Percentiles rank a stretch among this genome's conserved stretches.
Conservation (phyloP, 2,797 vertebrate genomes). For the Podargus strigoides region DNA sequence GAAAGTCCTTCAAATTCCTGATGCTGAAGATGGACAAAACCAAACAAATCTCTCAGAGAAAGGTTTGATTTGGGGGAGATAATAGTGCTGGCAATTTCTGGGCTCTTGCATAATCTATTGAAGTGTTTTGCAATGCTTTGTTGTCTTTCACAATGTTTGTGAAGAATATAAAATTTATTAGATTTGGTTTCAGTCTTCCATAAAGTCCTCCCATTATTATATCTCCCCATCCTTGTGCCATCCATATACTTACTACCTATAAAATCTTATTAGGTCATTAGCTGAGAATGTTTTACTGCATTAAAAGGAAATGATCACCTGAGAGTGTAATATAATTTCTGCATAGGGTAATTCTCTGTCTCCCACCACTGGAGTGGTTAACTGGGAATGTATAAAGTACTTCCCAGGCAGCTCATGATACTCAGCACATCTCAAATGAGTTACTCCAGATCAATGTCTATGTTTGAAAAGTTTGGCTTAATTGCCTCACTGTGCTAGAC, state of each 20-base stretch:
- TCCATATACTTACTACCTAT: not conserved
- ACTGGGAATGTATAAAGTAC: not conserved
- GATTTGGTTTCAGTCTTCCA: constrained; percentile 2
- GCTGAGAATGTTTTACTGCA: constrained; percentile 6
- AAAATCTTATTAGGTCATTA: constrained; percentile 39
- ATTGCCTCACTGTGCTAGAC: not conserved
- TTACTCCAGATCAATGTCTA: not conserved
- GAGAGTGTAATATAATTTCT: constrained; percentile 1
- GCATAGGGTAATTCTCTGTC: not conserved
- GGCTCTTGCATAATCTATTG: not conserved
- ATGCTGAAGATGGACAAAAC: not conserved
- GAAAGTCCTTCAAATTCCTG: not conserved
- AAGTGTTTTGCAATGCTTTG: not conserved
- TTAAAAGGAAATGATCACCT: constrained; percentile 19
- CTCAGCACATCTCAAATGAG: not conserved
- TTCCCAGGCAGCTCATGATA: not conserved
- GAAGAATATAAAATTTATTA: not conserved
- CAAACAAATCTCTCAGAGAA: not conserved
- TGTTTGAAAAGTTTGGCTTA: not conserved
- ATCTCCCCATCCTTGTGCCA: not conserved
- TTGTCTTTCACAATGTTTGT: not conserved
- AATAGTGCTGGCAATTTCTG: not conserved
- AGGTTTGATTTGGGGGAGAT: not conserved
- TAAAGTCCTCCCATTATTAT: not conserved
- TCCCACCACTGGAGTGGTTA: not conserved